A percentile compares a stretch with the other conserved stretches of the same genome.
phyloP scores from a whole-genome alignment of 2,797 vertebrate genomes.

The Sebastes iracundus region DNA sequence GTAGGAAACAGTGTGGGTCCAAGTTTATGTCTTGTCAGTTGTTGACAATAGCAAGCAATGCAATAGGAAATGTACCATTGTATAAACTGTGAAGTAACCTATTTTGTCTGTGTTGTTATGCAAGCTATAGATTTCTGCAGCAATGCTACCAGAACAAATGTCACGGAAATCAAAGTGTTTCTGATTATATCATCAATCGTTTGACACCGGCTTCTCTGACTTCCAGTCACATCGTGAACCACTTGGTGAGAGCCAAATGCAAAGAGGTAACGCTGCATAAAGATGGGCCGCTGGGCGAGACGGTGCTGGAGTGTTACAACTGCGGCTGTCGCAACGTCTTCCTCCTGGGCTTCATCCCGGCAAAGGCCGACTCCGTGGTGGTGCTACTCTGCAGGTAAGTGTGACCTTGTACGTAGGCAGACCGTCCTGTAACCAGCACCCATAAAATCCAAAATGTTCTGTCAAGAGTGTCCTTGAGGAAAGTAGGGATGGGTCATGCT shows the following conservation, averaged over 20 bases:
- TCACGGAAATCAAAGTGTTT: neutral
- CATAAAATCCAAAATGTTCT: neutral
- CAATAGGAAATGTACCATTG: neutral
- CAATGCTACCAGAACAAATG: neutral
- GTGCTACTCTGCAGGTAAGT: slow-evolving; percentile 95
- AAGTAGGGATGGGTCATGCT: too few species aligned
- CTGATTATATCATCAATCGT: neutral
- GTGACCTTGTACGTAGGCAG: neutral
- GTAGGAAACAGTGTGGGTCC: neutral
- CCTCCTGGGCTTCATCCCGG: slow-evolving; percentile 95
- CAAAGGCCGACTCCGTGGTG: slow-evolving; percentile 95
- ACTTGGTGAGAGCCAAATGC: slow-evolving; percentile 97
- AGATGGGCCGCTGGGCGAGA: slow-evolving; percentile 94
- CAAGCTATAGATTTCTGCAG: neutral
- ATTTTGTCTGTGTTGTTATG: neutral
- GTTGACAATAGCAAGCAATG: neutral
- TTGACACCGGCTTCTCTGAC: neutral
- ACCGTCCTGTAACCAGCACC: too few species aligned
- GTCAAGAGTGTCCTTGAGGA: neutral
- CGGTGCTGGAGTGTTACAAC: slow-evolving; percentile 95
- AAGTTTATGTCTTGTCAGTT: neutral
- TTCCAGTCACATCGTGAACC: slow-evolving; percentile 97
- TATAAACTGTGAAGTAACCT: neutral
- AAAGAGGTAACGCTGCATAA: slow-evolving; percentile 99
- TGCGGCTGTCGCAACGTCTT: slow-evolving; percentile 96